Conservation (phyloP, 2,113 vertebrate genomes). For the Gila orcuttii region DNA sequence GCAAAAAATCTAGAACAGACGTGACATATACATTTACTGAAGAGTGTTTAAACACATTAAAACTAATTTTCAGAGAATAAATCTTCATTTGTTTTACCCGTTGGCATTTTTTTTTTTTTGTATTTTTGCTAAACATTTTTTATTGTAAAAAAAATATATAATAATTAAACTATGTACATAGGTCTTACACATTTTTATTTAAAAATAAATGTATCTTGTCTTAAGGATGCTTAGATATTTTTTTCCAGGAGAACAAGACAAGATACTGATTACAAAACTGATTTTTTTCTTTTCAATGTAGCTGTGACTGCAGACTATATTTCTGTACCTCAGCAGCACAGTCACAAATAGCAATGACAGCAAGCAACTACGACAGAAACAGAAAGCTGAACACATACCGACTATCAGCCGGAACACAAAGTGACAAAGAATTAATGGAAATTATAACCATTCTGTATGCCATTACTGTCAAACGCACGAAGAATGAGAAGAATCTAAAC, state of each 20-base stretch:
- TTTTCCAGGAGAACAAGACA: not conserved
- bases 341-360: not conserved
- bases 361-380: not conserved
- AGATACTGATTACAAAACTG: not conserved
- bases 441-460: not conserved
- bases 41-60: too few species aligned
- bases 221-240: not conserved
- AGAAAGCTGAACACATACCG: not conserved
- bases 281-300: not conserved
- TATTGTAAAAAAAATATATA: too few species aligned
- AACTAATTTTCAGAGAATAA: too few species aligned
- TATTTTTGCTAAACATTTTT: too few species aligned
- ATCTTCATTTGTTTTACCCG: too few species aligned
- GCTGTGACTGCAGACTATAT: not conserved
- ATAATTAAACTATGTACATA: too few species aligned
- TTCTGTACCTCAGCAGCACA: not conserved
- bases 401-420: not conserved
- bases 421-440: not conserved
- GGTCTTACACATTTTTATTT: too few species aligned
- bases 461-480: not conserved
- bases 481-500: not conserved
- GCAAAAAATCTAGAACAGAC: too few species aligned
- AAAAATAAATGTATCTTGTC: too few species aligned
- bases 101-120: too few species aligned
- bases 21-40: too few species aligned